A percentile compares a stretch with the other conserved stretches of the same genome.
Conservation (phyloP, 2,113 vertebrate genomes). For the Collichthys lucidus region DNA sequence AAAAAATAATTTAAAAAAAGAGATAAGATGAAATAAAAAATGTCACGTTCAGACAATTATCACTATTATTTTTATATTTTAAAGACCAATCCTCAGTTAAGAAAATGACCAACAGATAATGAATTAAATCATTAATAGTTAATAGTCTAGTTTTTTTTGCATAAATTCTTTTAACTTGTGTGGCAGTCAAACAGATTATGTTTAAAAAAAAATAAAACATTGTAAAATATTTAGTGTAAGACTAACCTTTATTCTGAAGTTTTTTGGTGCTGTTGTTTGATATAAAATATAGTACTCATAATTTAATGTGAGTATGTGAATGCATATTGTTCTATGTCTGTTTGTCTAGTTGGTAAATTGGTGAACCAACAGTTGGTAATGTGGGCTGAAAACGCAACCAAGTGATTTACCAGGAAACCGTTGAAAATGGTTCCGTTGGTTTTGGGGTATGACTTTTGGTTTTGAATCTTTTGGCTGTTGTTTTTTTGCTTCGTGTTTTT, state of each 20-base stretch:
- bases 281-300: background rate
- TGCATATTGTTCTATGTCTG: background rate
- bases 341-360: constrained; percentile 15
- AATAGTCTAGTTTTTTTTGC: no score
- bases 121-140: background rate
- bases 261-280: background rate
- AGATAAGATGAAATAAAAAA: no score
- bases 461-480: constrained; percentile 29
- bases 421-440: constrained; percentile 25
- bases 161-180: background rate
- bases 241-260: background rate
- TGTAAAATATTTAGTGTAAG: background rate
- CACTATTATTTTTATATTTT: background rate
- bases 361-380: constrained; percentile 45
- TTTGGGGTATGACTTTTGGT: constrained; percentile 35
- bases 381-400: constrained; percentile 47
- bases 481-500: constrained; percentile 19
- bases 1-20: background rate
- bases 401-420: constrained; percentile 48
- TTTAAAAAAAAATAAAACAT: no score
- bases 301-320: background rate
- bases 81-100: background rate
- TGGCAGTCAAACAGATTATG: background rate
- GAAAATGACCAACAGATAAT: background rate
- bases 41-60: background rate